phyloP scores from a whole-genome alignment of 2,113 vertebrate genomes.

The Seriola quinqueradiata region DNA sequence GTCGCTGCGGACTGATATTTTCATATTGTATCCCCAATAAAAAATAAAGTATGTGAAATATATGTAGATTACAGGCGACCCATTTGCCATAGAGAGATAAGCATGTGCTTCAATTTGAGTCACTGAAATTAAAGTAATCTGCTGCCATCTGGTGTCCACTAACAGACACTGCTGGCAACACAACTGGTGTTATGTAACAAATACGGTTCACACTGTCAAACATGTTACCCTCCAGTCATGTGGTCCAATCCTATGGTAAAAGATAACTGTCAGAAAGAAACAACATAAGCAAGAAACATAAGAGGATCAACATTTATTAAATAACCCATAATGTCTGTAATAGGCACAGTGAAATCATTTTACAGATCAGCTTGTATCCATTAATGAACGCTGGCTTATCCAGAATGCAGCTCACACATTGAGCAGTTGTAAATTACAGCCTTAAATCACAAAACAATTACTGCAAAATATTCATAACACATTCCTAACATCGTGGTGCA shows the following conservation, averaged over 20 bases:
- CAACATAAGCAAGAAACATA: background rate
- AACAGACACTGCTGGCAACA: conserved; percentile 41
- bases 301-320: conserved; percentile 61
- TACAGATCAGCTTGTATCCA: conserved; percentile 5
- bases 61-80: background rate
- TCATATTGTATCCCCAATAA: background rate
- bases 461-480: conserved; percentile 21
- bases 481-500: background rate
- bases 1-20: background rate
- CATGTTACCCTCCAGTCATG: conserved; percentile 9
- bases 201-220: background rate
- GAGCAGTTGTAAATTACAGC: conserved; percentile 33
- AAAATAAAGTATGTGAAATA: background rate
- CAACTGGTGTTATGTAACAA: conserved; percentile 56
- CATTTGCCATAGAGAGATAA: conserved; percentile 26
- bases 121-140: conserved; percentile 23
- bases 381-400: background rate
- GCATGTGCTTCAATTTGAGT: background rate
- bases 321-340: conserved; percentile 20
- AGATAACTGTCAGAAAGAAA: background rate
- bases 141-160: conserved; percentile 66
- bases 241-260: conserved; percentile 2
- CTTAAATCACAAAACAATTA: conserved; percentile 24
- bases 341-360: conserved; percentile 10
- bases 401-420: background rate